Evolutionary conservation across 2,888 invertebrate genomes (phyloP).

Genomic region (Meiosimyza decipiens): DNA sequence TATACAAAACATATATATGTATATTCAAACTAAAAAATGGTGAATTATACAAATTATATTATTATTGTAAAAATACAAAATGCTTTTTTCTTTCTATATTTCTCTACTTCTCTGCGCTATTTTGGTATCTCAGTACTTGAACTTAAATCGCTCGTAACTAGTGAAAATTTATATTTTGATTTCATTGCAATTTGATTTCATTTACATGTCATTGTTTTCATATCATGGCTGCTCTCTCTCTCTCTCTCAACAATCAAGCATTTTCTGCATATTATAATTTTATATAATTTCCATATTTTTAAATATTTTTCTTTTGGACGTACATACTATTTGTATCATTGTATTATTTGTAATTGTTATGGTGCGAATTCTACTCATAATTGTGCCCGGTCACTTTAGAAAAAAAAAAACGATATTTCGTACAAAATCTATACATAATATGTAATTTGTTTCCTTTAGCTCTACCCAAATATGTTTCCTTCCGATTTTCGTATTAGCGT

Average conservation of each 20-base stretch:
- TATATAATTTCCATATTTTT: slow-evolving; percentile 3
- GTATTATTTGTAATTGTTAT: slow-evolving; percentile 12
- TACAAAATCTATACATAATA: no score
- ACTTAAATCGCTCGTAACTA: not conserved
- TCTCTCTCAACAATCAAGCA: no score
- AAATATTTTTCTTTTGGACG: slow-evolving; percentile 28
- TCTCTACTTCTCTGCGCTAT: slow-evolving; percentile 26
- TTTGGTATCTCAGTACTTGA: slow-evolving; percentile 12
- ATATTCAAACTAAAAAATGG: slow-evolving; percentile 43
- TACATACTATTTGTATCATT: not conserved
- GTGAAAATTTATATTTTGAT: not conserved
- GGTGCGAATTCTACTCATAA: no score
- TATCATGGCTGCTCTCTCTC: slow-evolving; percentile 5
- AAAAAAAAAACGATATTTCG: no score
- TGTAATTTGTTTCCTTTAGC: no score
- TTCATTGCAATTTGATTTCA: slow-evolving; percentile 8
- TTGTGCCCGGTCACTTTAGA: no score
- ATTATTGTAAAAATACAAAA: slow-evolving; percentile 53
- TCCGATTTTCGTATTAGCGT: no score
- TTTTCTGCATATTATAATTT: no score
- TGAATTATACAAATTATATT: slow-evolving; percentile 55
- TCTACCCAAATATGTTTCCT: no score
- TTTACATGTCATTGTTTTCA: not conserved
- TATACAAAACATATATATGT: slow-evolving; percentile 44
- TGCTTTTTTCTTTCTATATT: slow-evolving; percentile 38